Base-by-base conservation (phyloP, 2,797 vertebrate genomes). In the Falco concolor region DNA sequence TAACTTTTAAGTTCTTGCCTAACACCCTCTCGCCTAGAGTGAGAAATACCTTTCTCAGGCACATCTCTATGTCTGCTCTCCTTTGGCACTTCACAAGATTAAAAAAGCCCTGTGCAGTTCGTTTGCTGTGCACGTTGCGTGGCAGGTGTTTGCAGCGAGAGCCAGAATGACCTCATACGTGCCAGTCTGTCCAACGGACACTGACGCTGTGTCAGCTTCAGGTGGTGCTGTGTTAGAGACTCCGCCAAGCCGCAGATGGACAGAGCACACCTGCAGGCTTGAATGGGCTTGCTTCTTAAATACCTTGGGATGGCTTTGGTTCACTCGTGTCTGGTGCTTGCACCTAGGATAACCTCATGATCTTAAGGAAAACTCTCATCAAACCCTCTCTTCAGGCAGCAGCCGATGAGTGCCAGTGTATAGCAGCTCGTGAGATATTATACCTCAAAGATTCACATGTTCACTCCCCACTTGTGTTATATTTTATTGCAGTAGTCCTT, bases 181-280 rank as follows among this genome's bases (percentile, higher is more conserved):
- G 30, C 47, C 40, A 70, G 74, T 36, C 47, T 30, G 88, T 90
- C 91, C 87, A 67, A 56, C 2, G 13, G 91, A 32, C 67, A 28
- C 24, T 83, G 82, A 47, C 5, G 3, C 22, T 19, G 40, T 4
- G 32, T 67, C 80, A 92, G 36, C 75, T 85, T 82, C 45, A 80
- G 87, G 61, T 79, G 56, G 61, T 79, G 53, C 21, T 64, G 64
- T 74, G 63, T 69, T 82, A 45, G 22, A 22, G 12, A 11, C 50
- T 74, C 49, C 92, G 89, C 86, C 91, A 95, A 90, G 50, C 27
- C 83, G 72, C 84, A 94, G 90, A 89, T 28, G 73, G 93, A 69
- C 68, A 83, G 42, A 87, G 70, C 42, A 70, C 40, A 67, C 88
- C 72, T 70, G 54, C 68, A 77, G 56, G 67, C 80, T 88, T 74